phyloP scores from a whole-genome alignment of 1,140 invertebrate genomes.

The Gryon sp. region DNA sequence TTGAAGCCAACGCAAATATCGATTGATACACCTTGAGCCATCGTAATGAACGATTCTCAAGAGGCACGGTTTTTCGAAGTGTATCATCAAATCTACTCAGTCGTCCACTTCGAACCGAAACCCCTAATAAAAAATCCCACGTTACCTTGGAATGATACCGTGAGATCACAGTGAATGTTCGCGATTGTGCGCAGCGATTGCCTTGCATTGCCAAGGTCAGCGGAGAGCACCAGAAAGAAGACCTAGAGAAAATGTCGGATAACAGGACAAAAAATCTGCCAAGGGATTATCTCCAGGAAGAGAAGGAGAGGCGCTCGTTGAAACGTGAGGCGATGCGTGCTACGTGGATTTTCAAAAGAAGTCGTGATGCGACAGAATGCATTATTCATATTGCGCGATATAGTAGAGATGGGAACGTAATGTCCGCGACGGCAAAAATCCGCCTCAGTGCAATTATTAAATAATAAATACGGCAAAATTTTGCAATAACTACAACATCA shows the following conservation, averaged over 20 bases:
- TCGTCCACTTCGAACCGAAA: constrained; percentile 34
- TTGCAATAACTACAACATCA: no score
- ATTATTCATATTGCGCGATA: constrained; percentile 57
- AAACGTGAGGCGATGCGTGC: constrained; percentile 62
- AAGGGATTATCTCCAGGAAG: constrained; percentile 59
- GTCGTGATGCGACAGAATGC: constrained; percentile 50
- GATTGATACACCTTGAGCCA: constrained; percentile 16
- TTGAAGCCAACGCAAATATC: constrained; percentile 4
- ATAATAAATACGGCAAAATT: constrained; percentile 4
- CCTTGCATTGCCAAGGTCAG: constrained; percentile 61
- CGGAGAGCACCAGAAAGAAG: constrained; percentile 49
- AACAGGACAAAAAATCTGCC: constrained; percentile 61
- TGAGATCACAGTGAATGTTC: constrained; percentile 57
- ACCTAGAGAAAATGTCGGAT: constrained; percentile 62
- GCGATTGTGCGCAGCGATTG: constrained; percentile 55
- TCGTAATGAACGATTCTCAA: constrained; percentile 25
- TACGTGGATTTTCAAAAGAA: constrained; percentile 54
- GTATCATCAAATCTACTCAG: constrained; percentile 57
- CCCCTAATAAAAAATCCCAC: constrained; percentile 57
- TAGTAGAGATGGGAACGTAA: constrained; percentile 18
- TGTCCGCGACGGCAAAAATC: constrained; percentile 27
- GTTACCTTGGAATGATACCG: constrained; percentile 56
- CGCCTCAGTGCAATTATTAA: constrained; percentile 25
- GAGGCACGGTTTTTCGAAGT: constrained; percentile 27
- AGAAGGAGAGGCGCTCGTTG: constrained; percentile 35